Percentiles rank a stretch among this genome's conserved stretches.
phyloP scores from a whole-genome alignment of 2,797 vertebrate species.

The Sebastes paucispinis region DNA sequence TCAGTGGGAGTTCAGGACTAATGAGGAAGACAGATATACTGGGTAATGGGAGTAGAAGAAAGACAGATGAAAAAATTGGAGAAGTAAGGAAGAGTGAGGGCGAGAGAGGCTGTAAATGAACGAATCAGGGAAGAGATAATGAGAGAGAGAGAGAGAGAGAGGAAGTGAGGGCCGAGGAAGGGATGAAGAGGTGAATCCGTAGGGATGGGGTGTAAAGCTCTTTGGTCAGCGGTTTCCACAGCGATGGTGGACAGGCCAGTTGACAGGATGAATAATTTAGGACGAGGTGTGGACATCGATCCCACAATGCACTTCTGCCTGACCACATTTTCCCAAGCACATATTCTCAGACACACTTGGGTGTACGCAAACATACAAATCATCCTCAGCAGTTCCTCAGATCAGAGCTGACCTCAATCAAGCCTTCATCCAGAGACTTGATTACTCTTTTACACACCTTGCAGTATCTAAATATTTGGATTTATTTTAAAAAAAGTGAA shows the following conservation, averaged over 20 bases:
- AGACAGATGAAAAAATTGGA: constrained; percentile 66
- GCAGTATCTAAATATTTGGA: background rate
- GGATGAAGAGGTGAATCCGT: constrained; percentile 73
- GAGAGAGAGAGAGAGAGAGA: constrained; percentile 48
- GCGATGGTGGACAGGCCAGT: constrained; percentile 70
- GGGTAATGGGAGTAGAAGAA: constrained; percentile 60
- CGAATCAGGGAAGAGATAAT: constrained; percentile 62
- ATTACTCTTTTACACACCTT: constrained; percentile 3
- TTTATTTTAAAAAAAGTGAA: background rate
- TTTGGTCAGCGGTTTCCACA: constrained; percentile 82
- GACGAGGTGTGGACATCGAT: constrained; percentile 79
- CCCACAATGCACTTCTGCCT: constrained; percentile 76
- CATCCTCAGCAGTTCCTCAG: constrained; percentile 25
- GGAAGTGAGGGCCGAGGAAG: constrained; percentile 66
- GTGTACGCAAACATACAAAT: constrained; percentile 13
- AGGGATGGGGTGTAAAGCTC: constrained; percentile 75
- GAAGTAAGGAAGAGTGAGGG: constrained; percentile 47
- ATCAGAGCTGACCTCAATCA: constrained; percentile 45
- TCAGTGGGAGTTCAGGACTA: constrained; percentile 65
- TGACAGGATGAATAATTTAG: constrained; percentile 86
- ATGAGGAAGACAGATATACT: constrained; percentile 76
- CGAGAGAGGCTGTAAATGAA: constrained; percentile 52
- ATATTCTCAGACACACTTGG: constrained; percentile 23
- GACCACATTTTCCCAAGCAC: constrained; percentile 65
- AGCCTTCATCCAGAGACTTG: constrained; percentile 3